These are phyloP conservation scores for Elymnias hypermnestra DNA, from an alignment of 1,140 invertebrate genomes.

Conservation along the genomic window DNA sequence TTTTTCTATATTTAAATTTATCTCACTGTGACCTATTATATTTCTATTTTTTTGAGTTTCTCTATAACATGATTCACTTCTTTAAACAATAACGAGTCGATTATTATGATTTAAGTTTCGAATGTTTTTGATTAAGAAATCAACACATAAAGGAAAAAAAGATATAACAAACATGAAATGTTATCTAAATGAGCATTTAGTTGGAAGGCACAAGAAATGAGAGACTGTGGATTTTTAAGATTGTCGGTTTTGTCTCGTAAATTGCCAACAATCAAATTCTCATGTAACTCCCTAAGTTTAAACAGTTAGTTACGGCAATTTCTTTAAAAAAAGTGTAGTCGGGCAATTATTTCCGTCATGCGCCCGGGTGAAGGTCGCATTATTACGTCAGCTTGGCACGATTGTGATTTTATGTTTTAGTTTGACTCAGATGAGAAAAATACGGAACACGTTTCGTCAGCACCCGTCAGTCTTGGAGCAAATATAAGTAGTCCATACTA, in stretches of 20 bases:
- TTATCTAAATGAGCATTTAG: too few relatives aligned
- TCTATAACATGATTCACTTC: too few relatives aligned
- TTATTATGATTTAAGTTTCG: too few relatives aligned
- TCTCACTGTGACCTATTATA: too few relatives aligned
- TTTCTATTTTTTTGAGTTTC: too few relatives aligned
- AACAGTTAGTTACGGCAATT: conserved; percentile 26
- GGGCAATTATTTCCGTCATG: conserved; percentile 36
- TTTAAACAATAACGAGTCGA: too few relatives aligned
- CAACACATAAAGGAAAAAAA: too few relatives aligned
- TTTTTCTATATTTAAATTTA: too few relatives aligned
- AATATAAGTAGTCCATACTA: not conserved
- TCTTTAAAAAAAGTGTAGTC: conserved; percentile 24
- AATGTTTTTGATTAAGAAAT: too few relatives aligned
- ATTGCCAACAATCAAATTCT: not conserved
- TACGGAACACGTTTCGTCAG: conserved; percentile 1
- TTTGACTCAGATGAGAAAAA: conserved; percentile 7
- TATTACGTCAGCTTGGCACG: conserved; percentile 30
- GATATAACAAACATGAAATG: too few relatives aligned
- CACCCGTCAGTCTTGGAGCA: not conserved
- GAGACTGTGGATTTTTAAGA: too few relatives aligned
- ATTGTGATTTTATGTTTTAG: conserved; percentile 29
- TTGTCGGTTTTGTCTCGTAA: not conserved
- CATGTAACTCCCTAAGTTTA: not conserved
- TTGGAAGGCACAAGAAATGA: too few relatives aligned
- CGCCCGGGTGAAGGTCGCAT: conserved; percentile 32